phyloP scores from a whole-genome alignment of 2,797 vertebrate species.

The Aselliscus stoliczkanus region DNA sequence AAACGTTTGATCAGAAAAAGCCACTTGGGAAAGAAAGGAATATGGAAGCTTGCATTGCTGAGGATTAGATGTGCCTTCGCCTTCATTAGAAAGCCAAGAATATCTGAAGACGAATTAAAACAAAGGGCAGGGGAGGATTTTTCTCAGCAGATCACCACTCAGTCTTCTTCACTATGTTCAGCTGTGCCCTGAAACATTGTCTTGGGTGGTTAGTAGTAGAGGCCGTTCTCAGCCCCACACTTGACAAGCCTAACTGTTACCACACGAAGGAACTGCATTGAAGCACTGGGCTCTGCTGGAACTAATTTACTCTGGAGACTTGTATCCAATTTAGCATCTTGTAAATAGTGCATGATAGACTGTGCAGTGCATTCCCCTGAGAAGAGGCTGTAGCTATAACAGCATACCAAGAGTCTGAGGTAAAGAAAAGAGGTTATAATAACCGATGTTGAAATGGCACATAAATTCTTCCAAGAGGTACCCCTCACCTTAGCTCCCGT shows the following conservation, averaged over 20 bases:
- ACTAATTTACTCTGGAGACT: background rate
- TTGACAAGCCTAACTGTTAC: conserved; percentile 26
- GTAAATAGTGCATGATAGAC: background rate
- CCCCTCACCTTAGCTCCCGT: background rate
- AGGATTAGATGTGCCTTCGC: background rate
- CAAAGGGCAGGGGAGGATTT: background rate
- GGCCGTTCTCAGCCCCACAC: background rate
- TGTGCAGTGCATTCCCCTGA: background rate
- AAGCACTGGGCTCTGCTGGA: background rate
- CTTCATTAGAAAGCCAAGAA: background rate
- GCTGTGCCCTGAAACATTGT: background rate
- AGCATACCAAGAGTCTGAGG: background rate
- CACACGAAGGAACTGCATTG: background rate
- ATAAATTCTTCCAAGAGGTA: background rate
- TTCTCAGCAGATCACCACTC: background rate
- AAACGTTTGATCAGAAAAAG: background rate
- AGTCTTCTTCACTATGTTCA: background rate
- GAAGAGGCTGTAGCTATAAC: background rate
- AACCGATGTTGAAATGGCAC: background rate
- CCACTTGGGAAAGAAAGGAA: background rate
- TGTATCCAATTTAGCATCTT: background rate
- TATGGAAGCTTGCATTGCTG: background rate
- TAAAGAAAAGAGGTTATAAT: background rate
- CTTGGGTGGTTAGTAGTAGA: background rate
- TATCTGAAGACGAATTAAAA: background rate